Percentiles rank a stretch among this genome's conserved stretches.
Evolutionary conservation across 1,140 invertebrate genomes (phyloP).

Genomic region (Drosophila hydei): DNA sequence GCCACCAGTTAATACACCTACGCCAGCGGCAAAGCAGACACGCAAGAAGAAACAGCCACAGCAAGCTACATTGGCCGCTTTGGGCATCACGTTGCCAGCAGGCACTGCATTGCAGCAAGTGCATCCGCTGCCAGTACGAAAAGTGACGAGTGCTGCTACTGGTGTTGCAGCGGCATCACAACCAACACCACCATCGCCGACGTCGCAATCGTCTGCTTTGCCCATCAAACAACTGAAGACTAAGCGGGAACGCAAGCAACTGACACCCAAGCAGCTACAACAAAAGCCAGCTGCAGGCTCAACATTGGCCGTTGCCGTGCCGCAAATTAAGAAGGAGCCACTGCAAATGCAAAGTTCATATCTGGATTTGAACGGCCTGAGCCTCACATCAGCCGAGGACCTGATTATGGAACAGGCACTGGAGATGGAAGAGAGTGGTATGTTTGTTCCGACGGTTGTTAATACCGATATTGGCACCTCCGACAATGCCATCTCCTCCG

Average conservation of each 20-base stretch:
- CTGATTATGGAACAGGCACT: constrained; percentile 82
- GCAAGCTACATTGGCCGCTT: constrained; percentile 63
- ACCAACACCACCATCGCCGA: constrained; percentile 29
- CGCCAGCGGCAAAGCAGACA: constrained; percentile 53
- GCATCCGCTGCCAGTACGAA: constrained; percentile 44
- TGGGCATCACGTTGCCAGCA: constrained; percentile 67
- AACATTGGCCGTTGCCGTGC: constrained; percentile 28
- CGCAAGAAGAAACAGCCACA: constrained; percentile 73
- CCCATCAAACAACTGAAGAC: constrained; percentile 62
- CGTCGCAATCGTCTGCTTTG: background rate
- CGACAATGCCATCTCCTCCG: constrained; percentile 76
- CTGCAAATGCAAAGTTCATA: constrained; percentile 56
- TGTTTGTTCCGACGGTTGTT: constrained; percentile 56
- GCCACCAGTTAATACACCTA: constrained; percentile 10
- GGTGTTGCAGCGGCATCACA: constrained; percentile 2
- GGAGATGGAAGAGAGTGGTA: constrained; percentile 80
- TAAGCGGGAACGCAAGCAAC: constrained; percentile 75
- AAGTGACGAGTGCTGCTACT: constrained; percentile 22
- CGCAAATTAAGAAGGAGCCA: constrained; percentile 73
- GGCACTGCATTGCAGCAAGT: constrained; percentile 67
- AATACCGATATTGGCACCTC: constrained; percentile 65
- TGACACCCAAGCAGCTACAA: constrained; percentile 73
- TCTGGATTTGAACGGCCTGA: constrained; percentile 69
- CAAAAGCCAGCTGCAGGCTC: constrained; percentile 51
- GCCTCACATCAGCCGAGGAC: constrained; percentile 81